Conservation (phyloP, 2,797 vertebrate species). For the Alauda arvensis region DNA sequence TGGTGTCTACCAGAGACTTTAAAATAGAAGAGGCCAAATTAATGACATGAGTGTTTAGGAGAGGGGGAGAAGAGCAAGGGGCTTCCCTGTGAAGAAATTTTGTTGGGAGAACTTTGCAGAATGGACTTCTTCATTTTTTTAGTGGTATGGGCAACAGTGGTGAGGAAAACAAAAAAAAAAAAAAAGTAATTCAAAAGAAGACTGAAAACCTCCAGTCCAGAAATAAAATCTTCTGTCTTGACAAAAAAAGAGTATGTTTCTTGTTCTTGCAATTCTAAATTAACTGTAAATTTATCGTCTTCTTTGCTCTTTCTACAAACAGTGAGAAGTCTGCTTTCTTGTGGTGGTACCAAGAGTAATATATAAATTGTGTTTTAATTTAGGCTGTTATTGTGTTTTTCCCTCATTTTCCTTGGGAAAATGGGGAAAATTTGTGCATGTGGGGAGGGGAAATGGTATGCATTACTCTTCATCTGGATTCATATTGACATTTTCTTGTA, state of each 20-base stretch:
- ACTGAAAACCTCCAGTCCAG: not conserved
- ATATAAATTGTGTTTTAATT: not conserved
- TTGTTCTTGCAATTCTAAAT: not conserved
- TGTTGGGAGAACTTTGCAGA: not conserved
- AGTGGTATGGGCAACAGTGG: not conserved
- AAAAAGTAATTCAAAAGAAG: not conserved
- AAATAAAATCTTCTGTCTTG: not conserved
- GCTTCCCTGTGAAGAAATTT: not conserved
- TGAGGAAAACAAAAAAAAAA: not conserved
- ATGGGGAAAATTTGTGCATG: not conserved
- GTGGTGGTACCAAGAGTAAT: not conserved
- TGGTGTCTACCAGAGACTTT: not conserved
- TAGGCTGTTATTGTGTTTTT: not conserved
- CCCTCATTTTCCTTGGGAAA: not conserved
- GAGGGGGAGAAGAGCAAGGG: not conserved
- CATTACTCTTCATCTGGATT: not conserved
- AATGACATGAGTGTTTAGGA: not conserved
- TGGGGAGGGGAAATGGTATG: accelerated
- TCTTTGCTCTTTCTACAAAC: not conserved
- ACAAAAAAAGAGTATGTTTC: not conserved
- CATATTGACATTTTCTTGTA: not conserved
- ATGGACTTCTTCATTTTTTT: not conserved
- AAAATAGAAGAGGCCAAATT: not conserved
- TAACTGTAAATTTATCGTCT: not conserved
- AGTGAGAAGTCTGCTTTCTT: not conserved